Base-by-base conservation (phyloP, 2,888 invertebrate genomes). In the Pseudoips prasinana region DNA sequence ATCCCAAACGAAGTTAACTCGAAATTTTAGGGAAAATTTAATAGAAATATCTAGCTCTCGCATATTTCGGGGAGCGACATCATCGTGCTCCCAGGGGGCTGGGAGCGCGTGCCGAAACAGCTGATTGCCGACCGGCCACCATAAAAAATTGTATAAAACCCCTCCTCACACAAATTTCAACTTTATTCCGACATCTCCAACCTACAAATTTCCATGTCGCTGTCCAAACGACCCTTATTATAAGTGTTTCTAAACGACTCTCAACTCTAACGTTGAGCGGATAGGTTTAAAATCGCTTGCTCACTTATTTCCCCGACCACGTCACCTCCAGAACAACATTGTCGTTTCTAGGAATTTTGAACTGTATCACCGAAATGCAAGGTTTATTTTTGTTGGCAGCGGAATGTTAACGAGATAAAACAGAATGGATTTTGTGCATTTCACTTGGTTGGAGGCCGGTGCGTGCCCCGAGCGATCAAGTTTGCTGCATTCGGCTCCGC, bases 361-460 rank as follows among this genome's bases (percentile, higher is more conserved):
- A 49, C 70, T 48, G 36, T 78, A 64, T 32, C 1, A 1, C 0
- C 1, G 1, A 1, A 2, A 1, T 0, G 1, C 26, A 75, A 55
- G 58, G 64, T 57, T 28, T 32, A 37, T 48, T 64, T 65, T 67
- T 6, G 46, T 8, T 27, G 46, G 56, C 8, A 2, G 3, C 6
- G 7, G 20, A 8, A 39, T 49, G 56, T 64, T 76, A 76, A 76
- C 67, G 73, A 81, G 82, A 83, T 84, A 84, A 84, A 82, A 75
- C 73, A 69, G 74, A 84, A 84, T 84, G 82, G 78, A 83, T 85
- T 82, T 84, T 83, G 82, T 83, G 83, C 83, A 83, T 83, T 82
- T 84, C 72, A 78, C 70, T 75, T 64, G 78, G 72, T 56, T 65
- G 67, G 71, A 72, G 73, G 70, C 67, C 62, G 68, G 46, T 62